These are phyloP conservation scores for Acronicta leporina DNA, from an alignment of 2,888 invertebrate species.

Conservation along the genomic window DNA sequence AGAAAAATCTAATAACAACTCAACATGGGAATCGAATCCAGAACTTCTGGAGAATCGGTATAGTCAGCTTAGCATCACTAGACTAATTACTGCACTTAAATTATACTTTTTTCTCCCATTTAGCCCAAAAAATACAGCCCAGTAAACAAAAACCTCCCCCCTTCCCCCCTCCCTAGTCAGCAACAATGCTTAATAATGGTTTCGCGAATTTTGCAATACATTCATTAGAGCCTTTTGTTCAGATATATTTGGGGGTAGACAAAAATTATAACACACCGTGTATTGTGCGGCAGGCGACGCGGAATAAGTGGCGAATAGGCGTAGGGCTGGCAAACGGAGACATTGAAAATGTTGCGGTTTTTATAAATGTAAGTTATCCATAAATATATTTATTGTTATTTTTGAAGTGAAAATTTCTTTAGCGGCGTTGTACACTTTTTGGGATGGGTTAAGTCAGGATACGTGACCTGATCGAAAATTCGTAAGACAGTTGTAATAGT, in stretches of 20 bases:
- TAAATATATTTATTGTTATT: background rate
- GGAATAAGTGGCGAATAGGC: constrained; percentile 79
- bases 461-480: too few species aligned
- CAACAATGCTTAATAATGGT: constrained; percentile 87
- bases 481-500: too few species aligned
- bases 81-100: too few species aligned
- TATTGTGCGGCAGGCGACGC: constrained; percentile 79
- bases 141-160: constrained; percentile 51
- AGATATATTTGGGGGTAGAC: constrained; percentile 84
- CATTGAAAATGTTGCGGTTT: background rate
- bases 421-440: too few species aligned
- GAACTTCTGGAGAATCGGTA: too few species aligned
- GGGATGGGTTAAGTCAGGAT: too few species aligned
- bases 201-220: constrained; percentile 85
- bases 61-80: too few species aligned
- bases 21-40: too few species aligned
- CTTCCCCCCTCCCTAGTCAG: constrained; percentile 43
- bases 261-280: constrained; percentile 88
- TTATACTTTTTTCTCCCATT: constrained; percentile 7
- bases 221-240: constrained; percentile 88
- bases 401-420: too few species aligned
- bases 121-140: constrained; percentile 23
- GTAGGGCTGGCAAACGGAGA: constrained; percentile 68
- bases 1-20: too few species aligned
- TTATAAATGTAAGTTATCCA: background rate